Evolutionary conservation across 2,888 invertebrate species (phyloP).

Genomic region (Mimachlamys varia): DNA sequence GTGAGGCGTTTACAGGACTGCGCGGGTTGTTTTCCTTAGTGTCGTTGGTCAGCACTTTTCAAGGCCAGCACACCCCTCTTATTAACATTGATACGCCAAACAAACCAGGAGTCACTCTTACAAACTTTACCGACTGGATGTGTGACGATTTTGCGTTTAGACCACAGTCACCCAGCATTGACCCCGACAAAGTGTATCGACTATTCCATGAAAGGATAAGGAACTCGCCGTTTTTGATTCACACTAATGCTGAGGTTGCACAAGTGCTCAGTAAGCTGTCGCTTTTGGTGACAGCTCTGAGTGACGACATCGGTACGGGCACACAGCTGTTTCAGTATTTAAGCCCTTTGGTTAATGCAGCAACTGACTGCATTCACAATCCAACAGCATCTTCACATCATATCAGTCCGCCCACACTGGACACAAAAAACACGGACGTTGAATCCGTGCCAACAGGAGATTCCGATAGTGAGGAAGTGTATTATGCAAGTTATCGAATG

Average conservation of each 20-base stretch:
- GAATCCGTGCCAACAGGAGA: neutral
- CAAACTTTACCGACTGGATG: slow-evolving; percentile 8
- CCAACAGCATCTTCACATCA: neutral
- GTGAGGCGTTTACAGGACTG: slow-evolving; percentile 41
- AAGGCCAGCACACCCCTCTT: slow-evolving; percentile 35
- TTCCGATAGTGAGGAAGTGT: neutral
- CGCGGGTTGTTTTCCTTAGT: slow-evolving; percentile 42
- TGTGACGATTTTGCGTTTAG: neutral
- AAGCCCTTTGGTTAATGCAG: slow-evolving; percentile 39
- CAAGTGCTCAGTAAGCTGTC: neutral
- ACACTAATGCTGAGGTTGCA: neutral
- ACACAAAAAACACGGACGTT: neutral
- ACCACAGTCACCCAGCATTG: neutral
- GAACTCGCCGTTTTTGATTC: neutral
- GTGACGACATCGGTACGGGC: neutral
- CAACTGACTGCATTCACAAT: neutral
- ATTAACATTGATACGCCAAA: slow-evolving; percentile 24
- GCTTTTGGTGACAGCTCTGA: neutral
- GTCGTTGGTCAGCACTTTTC: neutral
- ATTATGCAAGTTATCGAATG: slow-evolving; percentile 16
- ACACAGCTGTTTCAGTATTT: neutral
- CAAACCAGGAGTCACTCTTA: slow-evolving; percentile 46
- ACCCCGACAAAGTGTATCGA: neutral
- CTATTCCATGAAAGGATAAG: neutral
- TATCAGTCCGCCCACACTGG: neutral